These are phyloP conservation scores for Dunckerocampus dactyliophorus DNA, from an alignment of 2,113 vertebrate genomes.

Conservation along the genomic window DNA sequence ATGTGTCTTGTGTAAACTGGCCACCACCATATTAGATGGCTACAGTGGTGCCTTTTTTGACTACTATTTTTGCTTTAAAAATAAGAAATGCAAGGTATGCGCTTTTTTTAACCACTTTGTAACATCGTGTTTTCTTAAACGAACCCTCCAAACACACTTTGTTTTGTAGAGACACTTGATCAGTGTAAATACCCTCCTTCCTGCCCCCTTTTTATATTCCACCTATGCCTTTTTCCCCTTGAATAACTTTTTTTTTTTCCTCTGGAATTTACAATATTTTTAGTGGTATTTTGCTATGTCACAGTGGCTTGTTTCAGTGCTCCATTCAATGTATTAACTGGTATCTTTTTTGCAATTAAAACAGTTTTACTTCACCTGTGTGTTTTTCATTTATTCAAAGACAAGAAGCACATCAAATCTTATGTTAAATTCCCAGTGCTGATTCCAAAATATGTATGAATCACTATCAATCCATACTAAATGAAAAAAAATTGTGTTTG, in stretches of 20 bases:
- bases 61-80: conserved; percentile 53
- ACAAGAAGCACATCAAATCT: too few relatives aligned
- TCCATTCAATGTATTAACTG: conserved; percentile 72
- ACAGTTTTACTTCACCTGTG: conserved; percentile 50
- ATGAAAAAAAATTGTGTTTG: too few relatives aligned
- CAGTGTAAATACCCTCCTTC: conserved; percentile 59
- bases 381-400: neutral
- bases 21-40: conserved; percentile 44
- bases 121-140: conserved; percentile 51
- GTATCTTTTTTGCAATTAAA: conserved; percentile 74
- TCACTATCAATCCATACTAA: too few relatives aligned
- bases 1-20: conserved; percentile 48
- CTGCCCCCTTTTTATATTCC: conserved; percentile 53
- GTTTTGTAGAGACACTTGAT: conserved; percentile 59
- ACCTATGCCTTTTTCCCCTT: conserved; percentile 54
- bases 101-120: conserved; percentile 51
- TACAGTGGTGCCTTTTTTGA: conserved; percentile 67
- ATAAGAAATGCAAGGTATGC: conserved; percentile 32
- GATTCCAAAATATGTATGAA: too few relatives aligned
- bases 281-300: conserved; percentile 70
- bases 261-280: conserved; percentile 56
- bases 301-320: conserved; percentile 74
- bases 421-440: too few relatives aligned
- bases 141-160: conserved; percentile 42
- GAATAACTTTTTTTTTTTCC: conserved; percentile 48